Evolutionary conservation across 1,140 invertebrate species (phyloP).

Genomic region (Cydia splendana): DNA sequence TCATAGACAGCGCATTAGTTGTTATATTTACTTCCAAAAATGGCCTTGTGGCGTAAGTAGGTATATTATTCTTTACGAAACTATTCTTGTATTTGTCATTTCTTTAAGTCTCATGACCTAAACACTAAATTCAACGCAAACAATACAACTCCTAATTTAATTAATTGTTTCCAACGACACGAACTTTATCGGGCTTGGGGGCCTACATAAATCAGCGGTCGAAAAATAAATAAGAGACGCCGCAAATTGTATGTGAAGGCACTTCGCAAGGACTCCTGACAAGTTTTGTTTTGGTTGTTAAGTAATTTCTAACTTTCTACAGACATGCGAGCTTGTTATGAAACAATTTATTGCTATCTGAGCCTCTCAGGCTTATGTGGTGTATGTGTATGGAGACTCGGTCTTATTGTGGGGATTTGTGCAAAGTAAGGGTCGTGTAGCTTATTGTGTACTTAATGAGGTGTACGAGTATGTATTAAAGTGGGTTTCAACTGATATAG

Average conservation of each 20-base stretch:
- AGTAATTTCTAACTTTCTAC: constrained; percentile 28
- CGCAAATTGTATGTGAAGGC: constrained; percentile 23
- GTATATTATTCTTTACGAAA: too few species aligned
- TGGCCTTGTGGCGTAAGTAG: too few species aligned
- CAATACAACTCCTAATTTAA: constrained; percentile 29
- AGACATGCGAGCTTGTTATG: constrained; percentile 31
- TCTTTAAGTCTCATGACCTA: too few species aligned
- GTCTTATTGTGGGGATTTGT: constrained; percentile 12
- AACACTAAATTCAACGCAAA: not conserved
- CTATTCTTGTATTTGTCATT: too few species aligned
- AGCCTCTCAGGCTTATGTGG: constrained; percentile 23
- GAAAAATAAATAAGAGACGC: constrained; percentile 30
- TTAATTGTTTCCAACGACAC: constrained; percentile 30
- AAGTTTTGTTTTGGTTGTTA: constrained; percentile 30
- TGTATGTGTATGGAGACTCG: constrained; percentile 5
- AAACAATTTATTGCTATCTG: constrained; percentile 32
- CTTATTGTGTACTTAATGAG: constrained; percentile 18
- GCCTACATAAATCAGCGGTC: constrained; percentile 23
- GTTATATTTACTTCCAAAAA: too few species aligned
- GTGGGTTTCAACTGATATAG: not conserved
- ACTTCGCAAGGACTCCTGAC: constrained; percentile 12
- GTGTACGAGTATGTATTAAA: constrained; percentile 14
- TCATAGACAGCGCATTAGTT: too few species aligned
- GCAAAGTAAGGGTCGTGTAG: constrained; percentile 16
- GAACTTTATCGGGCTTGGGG: constrained; percentile 25